phyloP scores from a whole-genome alignment of 2,888 invertebrate genomes.

The Glomeris marginata region DNA sequence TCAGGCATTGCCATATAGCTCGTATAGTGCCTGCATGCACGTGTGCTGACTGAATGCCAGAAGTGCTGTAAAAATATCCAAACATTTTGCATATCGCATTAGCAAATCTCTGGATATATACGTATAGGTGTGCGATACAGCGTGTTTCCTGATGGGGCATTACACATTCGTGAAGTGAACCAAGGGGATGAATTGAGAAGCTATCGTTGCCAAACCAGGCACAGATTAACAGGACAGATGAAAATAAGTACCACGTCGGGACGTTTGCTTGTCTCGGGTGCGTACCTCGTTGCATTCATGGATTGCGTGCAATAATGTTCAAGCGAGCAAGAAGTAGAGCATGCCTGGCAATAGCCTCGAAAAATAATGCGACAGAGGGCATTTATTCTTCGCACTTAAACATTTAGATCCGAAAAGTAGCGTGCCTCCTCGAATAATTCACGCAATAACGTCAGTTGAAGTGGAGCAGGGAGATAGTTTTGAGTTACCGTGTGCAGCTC shows the following conservation, averaged over 20 bases:
- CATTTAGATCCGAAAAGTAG: conserved; percentile 16
- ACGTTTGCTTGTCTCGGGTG: conserved; percentile 18
- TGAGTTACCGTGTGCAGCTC: conserved; percentile 11
- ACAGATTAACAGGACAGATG: conserved; percentile 16
- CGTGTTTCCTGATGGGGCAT: conserved; percentile 17
- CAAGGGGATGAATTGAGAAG: conserved; percentile 15
- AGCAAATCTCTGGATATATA: too few species aligned
- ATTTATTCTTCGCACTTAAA: too few species aligned
- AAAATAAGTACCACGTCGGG: conserved; percentile 15
- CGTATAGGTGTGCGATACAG: conserved; percentile 16
- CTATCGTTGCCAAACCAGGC: conserved; percentile 17
- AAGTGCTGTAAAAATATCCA: too few species aligned
- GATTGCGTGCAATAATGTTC: not conserved
- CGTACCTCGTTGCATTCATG: conserved; percentile 1
- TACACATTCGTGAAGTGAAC: conserved; percentile 16
- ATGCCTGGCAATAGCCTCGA: not conserved
- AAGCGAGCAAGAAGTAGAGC: not conserved
- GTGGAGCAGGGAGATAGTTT: conserved; percentile 7
- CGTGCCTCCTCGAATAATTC: conserved; percentile 16
- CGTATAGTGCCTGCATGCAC: too few species aligned
- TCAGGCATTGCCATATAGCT: too few species aligned
- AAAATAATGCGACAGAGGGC: not conserved
- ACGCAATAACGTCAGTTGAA: conserved; percentile 10
- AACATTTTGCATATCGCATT: too few species aligned
- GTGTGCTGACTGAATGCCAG: too few species aligned